Base-by-base conservation (phyloP, 2,888 invertebrate species). In the Cyrtodaria siliqua region DNA sequence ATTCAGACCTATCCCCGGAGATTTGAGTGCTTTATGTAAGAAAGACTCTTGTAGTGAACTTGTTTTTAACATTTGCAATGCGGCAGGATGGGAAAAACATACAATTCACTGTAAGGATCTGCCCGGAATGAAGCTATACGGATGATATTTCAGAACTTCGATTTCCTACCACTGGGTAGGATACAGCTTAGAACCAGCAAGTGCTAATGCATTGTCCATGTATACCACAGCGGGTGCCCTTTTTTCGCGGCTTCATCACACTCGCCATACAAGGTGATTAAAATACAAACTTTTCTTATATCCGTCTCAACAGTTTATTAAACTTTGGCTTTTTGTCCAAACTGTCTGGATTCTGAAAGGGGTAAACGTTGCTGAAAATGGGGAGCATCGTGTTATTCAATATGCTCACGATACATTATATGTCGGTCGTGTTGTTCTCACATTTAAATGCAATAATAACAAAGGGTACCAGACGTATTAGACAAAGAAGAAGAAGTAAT, bases 151-250 rank as follows among this genome's bases (percentile, higher is more conserved):
- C 66, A 61, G 66, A 33, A 33, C 70, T 67, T 66, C 47, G 52
- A 66, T 76, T 76, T 70, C 76, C 76, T 55, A 66, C 63, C 38
- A 49, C 40, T 40, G 20, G 1, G 61, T 47, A 56, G 38, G 69
- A 50, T 63, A 68, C 74, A 75, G 53, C 47, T 75, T 56, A 38
- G 61, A 78, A 73, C 26, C 79, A 71, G 70, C 74, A 74, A 74
- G 81, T 61, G 66, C 69, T 81, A 81, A 81, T 81, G 81, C 78
- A 72, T 72, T 75, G 81, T 78, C 78, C 81, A 66, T 81, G 81
- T 81, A 29, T 24, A 20, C 23, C 74, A 6, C 75, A 18, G 63
- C 66, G 74, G 78, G 72, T 49, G 55, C 29, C 56, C n/a, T 49
- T 52, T 12, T 47, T 49, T 49, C 23, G 38, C 40, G 62, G 40